phyloP scores from a whole-genome alignment of 2,113 vertebrate genomes.

The Stegastes partitus region DNA sequence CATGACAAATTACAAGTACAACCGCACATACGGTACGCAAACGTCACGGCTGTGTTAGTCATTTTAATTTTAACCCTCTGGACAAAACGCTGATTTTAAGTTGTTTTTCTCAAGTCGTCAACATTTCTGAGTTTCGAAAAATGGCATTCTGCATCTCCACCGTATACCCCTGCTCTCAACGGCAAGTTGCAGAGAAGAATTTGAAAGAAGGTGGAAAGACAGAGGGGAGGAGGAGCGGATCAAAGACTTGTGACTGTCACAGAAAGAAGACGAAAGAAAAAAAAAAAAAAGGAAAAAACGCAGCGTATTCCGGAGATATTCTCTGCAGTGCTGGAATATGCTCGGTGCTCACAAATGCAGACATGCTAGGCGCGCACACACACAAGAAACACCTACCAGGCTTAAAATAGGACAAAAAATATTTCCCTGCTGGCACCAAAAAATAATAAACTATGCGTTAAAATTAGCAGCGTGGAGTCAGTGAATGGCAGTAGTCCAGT shows the following conservation, averaged over 20 bases:
- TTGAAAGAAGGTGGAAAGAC: conserved; percentile 71
- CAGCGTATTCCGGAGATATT: conserved; percentile 67
- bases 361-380: conserved; percentile 37
- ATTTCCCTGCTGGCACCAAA: conserved; percentile 52
- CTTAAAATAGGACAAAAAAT: conserved; percentile 75
- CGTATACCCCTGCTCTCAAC: conserved; percentile 24
- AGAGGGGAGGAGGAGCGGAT: conserved; percentile 67
- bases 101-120: too few relatives aligned
- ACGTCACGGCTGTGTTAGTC: neutral
- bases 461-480: conserved; percentile 61
- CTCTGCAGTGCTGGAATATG: conserved; percentile 68
- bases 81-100: neutral
- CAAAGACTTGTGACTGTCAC: conserved; percentile 82
- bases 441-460: conserved; percentile 52
- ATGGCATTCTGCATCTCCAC: conserved; percentile 33
- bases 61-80: conserved; percentile 14
- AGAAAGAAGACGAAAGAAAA: conserved; percentile 67
- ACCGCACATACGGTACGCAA: neutral
- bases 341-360: conserved; percentile 68
- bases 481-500: conserved; percentile 52
- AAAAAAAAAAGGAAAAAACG: conserved; percentile 25
- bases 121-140: conserved; percentile 41
- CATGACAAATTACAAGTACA: neutral
- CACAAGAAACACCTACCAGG: conserved; percentile 51
- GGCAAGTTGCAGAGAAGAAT: conserved; percentile 59